Base-by-base conservation (phyloP, 2,888 invertebrate species). In the Bursaphelenchus okinawaensis region DNA sequence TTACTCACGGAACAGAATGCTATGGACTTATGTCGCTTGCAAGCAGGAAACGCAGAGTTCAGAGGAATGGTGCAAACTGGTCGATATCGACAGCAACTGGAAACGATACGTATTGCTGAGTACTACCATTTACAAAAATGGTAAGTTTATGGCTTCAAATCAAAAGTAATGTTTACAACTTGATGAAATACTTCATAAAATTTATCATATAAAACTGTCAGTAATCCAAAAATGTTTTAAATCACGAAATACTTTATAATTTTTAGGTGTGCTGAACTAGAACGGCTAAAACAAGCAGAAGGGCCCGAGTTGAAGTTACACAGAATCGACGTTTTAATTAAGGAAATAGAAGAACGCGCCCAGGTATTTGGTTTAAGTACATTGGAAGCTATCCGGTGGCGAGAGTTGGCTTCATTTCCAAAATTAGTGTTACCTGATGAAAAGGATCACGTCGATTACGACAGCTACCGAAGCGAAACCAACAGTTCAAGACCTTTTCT, bases 61-160 rank as follows among this genome's bases (percentile, higher is more conserved):
- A 22, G 23, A 6, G 1, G 3, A 9, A 19, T 59, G 24, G 60
- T 27, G 6, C 19, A 52, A 28, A 31, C 20, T 8, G 24, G 60
- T 1, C 60, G 60, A 12, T 59, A 51, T 24, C 50, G 52, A n/a
- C 20, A 31, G 9, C 52, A 59, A 4, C 22, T 59, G 12, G 60
- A 59, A 50, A 27, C 24, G 4, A 40, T 59, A 2, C 60, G 60
- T 16, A n/a, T 59, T n/a, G 60, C 60, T 6, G 60, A 59, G 22
- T 59, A 59, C 50, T 59, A 59, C 23, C 50, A 59, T 27, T 23
- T 59, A 9, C 60, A 59, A 29, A 59, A 59, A 22, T 59, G 60
- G 60, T 56, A 19, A 19, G 26, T 8, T 52, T 52, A n/a, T 52
- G 8, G 7, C 54, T n/a, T 20, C 22, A 8, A 7, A 9, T 8